phyloP scores from a whole-genome alignment of 2,113 vertebrate genomes.

The Passer montanus region DNA sequence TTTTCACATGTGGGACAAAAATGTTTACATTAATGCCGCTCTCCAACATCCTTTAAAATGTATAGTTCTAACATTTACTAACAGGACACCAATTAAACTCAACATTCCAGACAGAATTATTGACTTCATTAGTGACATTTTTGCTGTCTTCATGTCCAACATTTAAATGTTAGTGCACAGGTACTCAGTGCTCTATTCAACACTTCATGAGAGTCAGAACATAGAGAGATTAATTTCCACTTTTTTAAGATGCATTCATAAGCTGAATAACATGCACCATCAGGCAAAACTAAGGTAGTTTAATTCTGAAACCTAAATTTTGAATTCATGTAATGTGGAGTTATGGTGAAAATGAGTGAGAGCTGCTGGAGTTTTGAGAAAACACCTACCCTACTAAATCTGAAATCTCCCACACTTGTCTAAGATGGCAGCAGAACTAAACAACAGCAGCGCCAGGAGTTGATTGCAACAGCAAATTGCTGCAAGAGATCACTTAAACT shows the following conservation, averaged over 20 bases:
- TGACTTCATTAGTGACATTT: neutral
- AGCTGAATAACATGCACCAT: neutral
- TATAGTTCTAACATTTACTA: neutral
- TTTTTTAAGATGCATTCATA: neutral
- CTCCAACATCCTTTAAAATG: neutral
- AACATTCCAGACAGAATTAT: neutral
- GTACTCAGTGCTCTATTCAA: neutral
- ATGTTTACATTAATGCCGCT: neutral
- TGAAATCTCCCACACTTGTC: neutral
- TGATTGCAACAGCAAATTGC: neutral
- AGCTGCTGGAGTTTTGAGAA: neutral
- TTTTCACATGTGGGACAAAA: neutral
- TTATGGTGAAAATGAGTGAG: neutral
- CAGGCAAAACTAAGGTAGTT: neutral
- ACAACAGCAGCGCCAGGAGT: accelerated
- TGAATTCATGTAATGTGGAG: neutral
- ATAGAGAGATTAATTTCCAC: neutral
- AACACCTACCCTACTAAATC: neutral
- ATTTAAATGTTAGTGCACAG: neutral
- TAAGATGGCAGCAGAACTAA: neutral
- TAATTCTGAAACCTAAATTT: neutral
- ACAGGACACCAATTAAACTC: neutral
- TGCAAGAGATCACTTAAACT: neutral
- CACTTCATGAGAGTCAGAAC: neutral
- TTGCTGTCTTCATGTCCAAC: neutral